phyloP scores from a whole-genome alignment of 2,888 invertebrate genomes.

The Aradus depressus region DNA sequence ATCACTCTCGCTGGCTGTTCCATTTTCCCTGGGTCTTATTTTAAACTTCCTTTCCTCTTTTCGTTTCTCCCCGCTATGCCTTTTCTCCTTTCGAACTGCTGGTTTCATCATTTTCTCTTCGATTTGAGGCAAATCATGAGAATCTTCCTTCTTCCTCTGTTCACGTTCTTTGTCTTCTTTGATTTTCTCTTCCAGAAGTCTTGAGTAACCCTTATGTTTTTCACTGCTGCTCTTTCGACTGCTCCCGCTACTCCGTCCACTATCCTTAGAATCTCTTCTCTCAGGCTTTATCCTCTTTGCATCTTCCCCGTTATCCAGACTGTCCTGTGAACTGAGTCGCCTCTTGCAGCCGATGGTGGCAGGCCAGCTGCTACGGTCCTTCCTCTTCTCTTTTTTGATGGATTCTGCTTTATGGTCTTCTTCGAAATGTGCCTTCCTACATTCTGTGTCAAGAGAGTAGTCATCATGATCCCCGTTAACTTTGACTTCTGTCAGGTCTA shows the following conservation, averaged over 20 bases:
- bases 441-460: constrained; percentile 32
- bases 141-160: constrained; percentile 29
- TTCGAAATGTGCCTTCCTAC: constrained; percentile 37
- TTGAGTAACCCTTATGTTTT: constrained; percentile 43
- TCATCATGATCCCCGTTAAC: constrained; percentile 30
- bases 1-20: constrained; percentile 37
- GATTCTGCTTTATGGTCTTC: constrained; percentile 44
- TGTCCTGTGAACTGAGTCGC: constrained; percentile 67
- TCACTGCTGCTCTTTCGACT: constrained; percentile 31
- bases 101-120: constrained; percentile 27
- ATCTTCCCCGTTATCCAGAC: constrained; percentile 44
- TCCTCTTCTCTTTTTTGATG: constrained; percentile 40
- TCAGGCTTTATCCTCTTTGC: constrained; percentile 50
- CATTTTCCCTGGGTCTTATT: constrained; percentile 38
- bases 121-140: neutral
- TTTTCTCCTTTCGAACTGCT: constrained; percentile 32
- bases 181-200: constrained; percentile 48
- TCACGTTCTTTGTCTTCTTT: constrained; percentile 47
- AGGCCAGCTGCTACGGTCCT: constrained; percentile 49
- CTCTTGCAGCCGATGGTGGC: constrained; percentile 57
- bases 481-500: constrained; percentile 29
- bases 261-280: constrained; percentile 61
- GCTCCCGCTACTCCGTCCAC: constrained; percentile 35
- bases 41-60: constrained; percentile 38
- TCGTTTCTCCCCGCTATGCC: constrained; percentile 32